Evolutionary conservation across 2,113 vertebrate species (phyloP).

Genomic region (Gymnorhina tibicen): DNA sequence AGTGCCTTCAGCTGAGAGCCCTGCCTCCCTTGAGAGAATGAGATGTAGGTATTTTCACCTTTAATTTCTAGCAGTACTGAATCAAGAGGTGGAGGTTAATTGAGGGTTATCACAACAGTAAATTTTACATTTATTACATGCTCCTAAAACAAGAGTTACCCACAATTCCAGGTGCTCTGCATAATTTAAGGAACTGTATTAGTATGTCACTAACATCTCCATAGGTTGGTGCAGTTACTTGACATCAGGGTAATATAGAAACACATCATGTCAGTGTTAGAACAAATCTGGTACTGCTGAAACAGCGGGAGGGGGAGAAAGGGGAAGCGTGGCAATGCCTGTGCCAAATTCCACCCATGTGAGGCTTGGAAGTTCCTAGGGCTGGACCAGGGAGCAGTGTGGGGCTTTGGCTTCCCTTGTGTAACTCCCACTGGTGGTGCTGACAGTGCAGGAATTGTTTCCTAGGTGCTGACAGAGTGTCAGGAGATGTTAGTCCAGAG

Average conservation of each 20-base stretch:
- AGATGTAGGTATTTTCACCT: slow-evolving; percentile 79
- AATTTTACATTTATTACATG: neutral
- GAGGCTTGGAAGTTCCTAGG: neutral
- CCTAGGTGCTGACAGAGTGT: slow-evolving; percentile 61
- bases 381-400: neutral
- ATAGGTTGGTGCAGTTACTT: neutral
- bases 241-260: neutral
- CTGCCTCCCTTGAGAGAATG: slow-evolving; percentile 76
- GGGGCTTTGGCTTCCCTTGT: neutral
- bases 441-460: neutral
- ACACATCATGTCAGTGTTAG: neutral
- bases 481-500: slow-evolving; percentile 28
- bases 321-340: neutral
- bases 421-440: neutral
- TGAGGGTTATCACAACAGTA: neutral
- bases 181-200: neutral
- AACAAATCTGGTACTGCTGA: neutral
- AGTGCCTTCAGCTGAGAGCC: slow-evolving; percentile 6
- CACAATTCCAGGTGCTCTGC: neutral
- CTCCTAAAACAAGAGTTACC: neutral
- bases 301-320: neutral
- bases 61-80: neutral
- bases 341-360: neutral
- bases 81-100: neutral
- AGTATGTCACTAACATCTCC: neutral